Evolutionary conservation across 2,113 vertebrate species (phyloP), one percentile per base, ranked within the genome.

Genomic region (Indicator indicator): DNA sequence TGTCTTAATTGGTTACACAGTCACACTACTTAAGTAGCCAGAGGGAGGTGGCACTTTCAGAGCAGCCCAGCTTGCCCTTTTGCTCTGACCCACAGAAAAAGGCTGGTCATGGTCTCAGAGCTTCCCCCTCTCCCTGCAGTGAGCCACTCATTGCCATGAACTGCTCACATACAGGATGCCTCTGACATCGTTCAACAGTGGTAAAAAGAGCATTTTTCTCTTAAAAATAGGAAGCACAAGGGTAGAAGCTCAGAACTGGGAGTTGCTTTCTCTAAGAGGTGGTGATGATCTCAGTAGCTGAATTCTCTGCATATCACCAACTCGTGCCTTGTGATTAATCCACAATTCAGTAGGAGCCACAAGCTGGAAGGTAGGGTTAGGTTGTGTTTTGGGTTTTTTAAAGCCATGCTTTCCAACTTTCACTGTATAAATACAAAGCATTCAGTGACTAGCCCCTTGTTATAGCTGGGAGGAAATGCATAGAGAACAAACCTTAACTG

Each of bases 141-240:
- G 23, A 79, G 26, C 23, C 24, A 4, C 52, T 59, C 0, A 0
- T 36, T 38, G 62, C 13, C 60, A 60, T 2, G 0, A 24, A 4
- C 15, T 48, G n/a, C 33, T 69, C 21, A 48, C 48, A 52, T 23
- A 36, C 6, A 74, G 48, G 7, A 28, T 87, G 87, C 28, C 26
- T 68, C 58, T 64, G 58, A 30, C 32, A 64, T 12, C 42, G 72
- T 93, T 75, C n/a, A 83, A 30, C 5, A 28, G 30, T 4, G 17
- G 13, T 9, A 64, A 87, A 42, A 84, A 36, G 27, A 48, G 63
- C 9, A 33, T 48, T 87, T 68, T 82, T 72, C 12, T 62, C 60
- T 44, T 67, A 38, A 71, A 71, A 68, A 42, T 64, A 60, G 72
- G 46, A 32, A 63, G 11, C 10, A 9, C 40, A 76, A 81, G 5